Base-by-base conservation (phyloP, 2,113 vertebrate species). In the Pollimyrus isidori region DNA sequence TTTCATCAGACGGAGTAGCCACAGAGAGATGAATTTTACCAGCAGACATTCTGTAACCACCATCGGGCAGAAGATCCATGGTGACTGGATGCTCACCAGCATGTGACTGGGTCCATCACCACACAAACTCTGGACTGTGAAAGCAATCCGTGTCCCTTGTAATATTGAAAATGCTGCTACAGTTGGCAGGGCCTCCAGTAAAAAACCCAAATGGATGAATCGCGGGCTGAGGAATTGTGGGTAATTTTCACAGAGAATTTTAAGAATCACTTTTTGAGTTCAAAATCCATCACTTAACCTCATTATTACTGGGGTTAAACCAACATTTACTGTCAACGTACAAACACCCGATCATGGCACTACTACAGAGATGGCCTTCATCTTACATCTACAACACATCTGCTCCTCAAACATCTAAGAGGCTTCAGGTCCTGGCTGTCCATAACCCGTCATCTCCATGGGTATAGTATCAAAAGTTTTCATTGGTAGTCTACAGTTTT, bases 191-290 rank as follows among this genome's bases (percentile, higher is more conserved):
- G 2, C 4, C 15, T 86, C 7, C 46, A 21, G 84, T 49, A 45
- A n/a, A 50, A 4, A 7, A 53, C 3, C 50, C n/a, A 86, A 35
- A 9, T 17, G 23, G 62, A 21, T 13, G 3, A 80, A 52, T 48
- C 53, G 39, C 21, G 82, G 80, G 7, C 39, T 23, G 52, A 49
- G 89, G 89, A 89, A 89, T 86, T 82, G 82, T 65, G 15, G 15
- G 58, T 48, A 6, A 10, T 46, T 65, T 21, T 62, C 19, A 11
- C 26, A 53, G 26, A 15, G 84, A 3, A 45, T 87, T 87, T 56
- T 56, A 58, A 83, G 46, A 15, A 88, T 50, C n/a, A n/a, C 49
- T 30, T 11, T 52, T 17, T 49, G n/a, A 49, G 82, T 85, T 85
- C 19, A 82, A 83, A 82, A 82, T 7, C 73, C 50, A 53, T 17